Evolutionary conservation across 2,113 vertebrate species (phyloP).

Genomic region (Cisticola juncidis): DNA sequence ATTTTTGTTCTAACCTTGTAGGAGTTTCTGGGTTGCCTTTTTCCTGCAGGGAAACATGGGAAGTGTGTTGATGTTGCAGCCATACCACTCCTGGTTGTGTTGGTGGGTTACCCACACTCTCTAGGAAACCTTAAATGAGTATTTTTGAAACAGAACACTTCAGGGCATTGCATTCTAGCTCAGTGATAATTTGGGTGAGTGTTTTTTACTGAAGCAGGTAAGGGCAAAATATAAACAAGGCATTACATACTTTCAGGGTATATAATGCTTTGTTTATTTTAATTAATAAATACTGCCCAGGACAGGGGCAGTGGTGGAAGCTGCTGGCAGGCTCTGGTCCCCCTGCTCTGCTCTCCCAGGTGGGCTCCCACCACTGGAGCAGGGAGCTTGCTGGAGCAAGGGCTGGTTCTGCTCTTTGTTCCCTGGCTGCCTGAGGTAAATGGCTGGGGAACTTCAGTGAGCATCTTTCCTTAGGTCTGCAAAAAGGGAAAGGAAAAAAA

Average conservation of each 20-base stretch:
- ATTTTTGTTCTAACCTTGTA: not conserved
- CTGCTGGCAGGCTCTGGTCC: rapidly evolving
- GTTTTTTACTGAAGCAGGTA: not conserved
- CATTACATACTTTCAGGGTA: not conserved
- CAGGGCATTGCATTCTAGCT: not conserved
- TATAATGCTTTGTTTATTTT: not conserved
- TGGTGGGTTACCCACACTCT: not conserved
- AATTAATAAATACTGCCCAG: not conserved
- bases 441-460: constrained; percentile 13
- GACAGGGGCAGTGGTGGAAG: rapidly evolving
- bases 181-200: not conserved
- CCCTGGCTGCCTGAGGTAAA: not conserved
- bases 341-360: not conserved
- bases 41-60: not conserved
- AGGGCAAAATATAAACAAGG: not conserved
- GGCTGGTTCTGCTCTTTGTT: constrained; percentile 25
- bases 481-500: not conserved
- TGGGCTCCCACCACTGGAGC: not conserved
- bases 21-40: not conserved
- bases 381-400: not conserved
- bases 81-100: rapidly evolving
- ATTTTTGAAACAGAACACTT: not conserved
- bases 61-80: not conserved
- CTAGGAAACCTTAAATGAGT: not conserved
- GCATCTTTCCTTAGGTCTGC: constrained; percentile 16